These are phyloP conservation scores for Channa maculata DNA, from an alignment of 2,113 vertebrate species.

Conservation along the genomic window DNA sequence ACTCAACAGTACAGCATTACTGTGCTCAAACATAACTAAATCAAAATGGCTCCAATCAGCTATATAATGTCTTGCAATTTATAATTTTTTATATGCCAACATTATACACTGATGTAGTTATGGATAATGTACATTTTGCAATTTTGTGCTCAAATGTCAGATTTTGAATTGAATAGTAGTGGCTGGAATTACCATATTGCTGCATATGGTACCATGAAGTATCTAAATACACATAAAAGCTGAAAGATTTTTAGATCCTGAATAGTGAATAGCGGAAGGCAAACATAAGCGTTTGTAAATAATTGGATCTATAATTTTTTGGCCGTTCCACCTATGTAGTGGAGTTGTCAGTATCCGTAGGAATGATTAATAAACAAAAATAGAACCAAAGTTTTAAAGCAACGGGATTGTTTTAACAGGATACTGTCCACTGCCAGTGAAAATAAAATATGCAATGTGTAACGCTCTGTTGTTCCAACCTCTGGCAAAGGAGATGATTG, in stretches of 20 bases:
- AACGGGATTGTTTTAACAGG: too few relatives aligned
- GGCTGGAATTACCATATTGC: background rate
- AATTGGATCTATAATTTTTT: too few relatives aligned
- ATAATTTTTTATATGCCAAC: too few relatives aligned
- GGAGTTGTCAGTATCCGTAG: background rate
- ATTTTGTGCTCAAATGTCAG: too few relatives aligned
- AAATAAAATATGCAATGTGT: constrained; percentile 3
- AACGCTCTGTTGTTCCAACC: background rate
- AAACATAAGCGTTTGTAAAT: background rate
- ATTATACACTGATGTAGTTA: too few relatives aligned
- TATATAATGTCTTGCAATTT: too few relatives aligned
- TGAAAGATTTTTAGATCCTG: background rate
- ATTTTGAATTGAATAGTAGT: too few relatives aligned
- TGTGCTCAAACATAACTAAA: too few relatives aligned
- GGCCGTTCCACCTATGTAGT: too few relatives aligned
- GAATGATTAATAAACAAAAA: constrained; percentile 19
- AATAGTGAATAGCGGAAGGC: background rate
- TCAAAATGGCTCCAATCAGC: too few relatives aligned
- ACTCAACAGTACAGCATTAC: too few relatives aligned
- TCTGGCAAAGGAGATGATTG: constrained; percentile 1
- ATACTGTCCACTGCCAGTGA: constrained; percentile 8
- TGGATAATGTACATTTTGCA: too few relatives aligned
- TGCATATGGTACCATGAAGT: background rate
- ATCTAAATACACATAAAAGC: background rate
- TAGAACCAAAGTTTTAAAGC: background rate